Evolutionary conservation across 2,797 vertebrate species (phyloP).

Genomic region (Acanthopagrus latus): DNA sequence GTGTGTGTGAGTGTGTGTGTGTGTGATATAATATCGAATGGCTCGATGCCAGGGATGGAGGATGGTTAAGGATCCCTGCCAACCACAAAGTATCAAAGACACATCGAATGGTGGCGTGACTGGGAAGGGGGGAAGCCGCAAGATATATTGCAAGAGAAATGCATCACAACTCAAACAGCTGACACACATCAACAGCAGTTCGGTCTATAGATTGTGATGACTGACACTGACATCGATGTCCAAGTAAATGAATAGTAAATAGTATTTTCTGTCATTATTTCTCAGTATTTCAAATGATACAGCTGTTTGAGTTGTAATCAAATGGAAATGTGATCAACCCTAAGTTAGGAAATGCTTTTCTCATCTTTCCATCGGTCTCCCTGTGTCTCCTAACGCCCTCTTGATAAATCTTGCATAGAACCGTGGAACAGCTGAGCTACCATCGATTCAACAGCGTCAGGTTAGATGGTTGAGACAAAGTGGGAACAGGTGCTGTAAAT

Average conservation of each 20-base stretch:
- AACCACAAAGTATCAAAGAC: constrained; percentile 34
- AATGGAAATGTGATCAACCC: not conserved
- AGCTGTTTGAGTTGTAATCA: no score
- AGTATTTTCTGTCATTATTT: no score
- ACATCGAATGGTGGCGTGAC: constrained; percentile 13
- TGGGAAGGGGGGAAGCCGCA: constrained; percentile 27
- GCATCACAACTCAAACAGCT: constrained; percentile 18
- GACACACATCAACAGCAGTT: constrained; percentile 24
- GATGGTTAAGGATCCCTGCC: constrained; percentile 29
- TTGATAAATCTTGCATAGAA: constrained; percentile 39
- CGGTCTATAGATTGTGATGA: not conserved
- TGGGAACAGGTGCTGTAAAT: constrained; percentile 63
- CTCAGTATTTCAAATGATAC: no score
- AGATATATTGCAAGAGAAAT: constrained; percentile 28
- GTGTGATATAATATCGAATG: constrained; percentile 15
- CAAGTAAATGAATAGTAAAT: not conserved
- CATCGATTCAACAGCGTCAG: constrained; percentile 63
- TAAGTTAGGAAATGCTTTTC: not conserved
- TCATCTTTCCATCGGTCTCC: constrained; percentile 20
- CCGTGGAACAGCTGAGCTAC: constrained; percentile 38
- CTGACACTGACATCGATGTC: constrained; percentile 15
- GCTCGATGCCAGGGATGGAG: not conserved
- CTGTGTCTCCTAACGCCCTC: constrained; percentile 9
- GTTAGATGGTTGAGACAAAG: constrained; percentile 53
- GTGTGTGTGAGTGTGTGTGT: not conserved